Conservation (phyloP, 1,140 invertebrate species). For the Drosophila mojavensis region DNA sequence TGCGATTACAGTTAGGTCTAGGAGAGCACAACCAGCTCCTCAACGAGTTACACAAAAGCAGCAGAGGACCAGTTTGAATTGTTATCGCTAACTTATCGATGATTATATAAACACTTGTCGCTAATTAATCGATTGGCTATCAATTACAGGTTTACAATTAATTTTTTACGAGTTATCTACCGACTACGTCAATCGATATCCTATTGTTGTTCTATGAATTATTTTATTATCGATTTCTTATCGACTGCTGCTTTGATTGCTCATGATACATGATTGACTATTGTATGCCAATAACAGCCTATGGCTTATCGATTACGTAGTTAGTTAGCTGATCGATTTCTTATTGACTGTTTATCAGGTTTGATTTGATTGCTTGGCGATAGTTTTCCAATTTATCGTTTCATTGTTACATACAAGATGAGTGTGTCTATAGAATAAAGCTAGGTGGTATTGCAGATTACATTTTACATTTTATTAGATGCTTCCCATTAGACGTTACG, state of each 20-base stretch:
- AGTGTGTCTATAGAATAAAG: constrained; percentile 48
- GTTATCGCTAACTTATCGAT: neutral
- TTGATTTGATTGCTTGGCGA: neutral
- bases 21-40: constrained; percentile 18
- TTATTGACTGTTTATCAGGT: neutral
- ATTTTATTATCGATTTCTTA: neutral
- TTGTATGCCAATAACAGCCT: neutral
- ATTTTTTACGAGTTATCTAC: no score
- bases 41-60: constrained; percentile 28
- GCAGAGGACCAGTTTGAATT: constrained; percentile 17
- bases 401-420: constrained; percentile 70
- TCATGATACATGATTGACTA: neutral
- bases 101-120: neutral
- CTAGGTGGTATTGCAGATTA: constrained; percentile 30
- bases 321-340: neutral
- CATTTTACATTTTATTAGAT: constrained; percentile 7
- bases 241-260: neutral
- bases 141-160: neutral
- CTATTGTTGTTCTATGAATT: neutral
- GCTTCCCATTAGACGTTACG: constrained; percentile 21
- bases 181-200: no score
- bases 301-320: neutral
- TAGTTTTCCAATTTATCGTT: neutral
- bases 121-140: constrained; percentile 2
- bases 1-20: constrained; percentile 19